Conservation (phyloP, 2,797 vertebrate species). For the Prunella strophiata region DNA sequence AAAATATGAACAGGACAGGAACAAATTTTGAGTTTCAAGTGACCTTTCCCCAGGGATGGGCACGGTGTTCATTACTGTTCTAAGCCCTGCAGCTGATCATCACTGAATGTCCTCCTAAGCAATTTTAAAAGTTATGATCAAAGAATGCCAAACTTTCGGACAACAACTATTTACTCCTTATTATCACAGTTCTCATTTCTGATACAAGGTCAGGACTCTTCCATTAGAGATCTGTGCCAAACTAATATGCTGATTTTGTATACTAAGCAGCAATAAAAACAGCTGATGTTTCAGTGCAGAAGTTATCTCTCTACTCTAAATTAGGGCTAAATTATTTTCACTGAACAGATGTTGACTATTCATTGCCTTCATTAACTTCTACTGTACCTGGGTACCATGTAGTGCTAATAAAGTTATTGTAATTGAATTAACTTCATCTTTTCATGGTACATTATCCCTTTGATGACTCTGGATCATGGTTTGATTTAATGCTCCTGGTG, state of each 20-base stretch:
- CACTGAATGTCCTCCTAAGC: not conserved
- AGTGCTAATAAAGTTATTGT: conserved; percentile 7
- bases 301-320: not conserved
- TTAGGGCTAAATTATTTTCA: not conserved
- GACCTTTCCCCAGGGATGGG: not conserved
- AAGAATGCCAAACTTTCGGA: not conserved
- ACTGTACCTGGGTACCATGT: not conserved
- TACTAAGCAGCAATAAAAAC: conserved; percentile 7
- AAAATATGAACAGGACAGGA: not conserved
- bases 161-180: not conserved
- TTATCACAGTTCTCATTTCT: not conserved
- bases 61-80: too few relatives aligned
- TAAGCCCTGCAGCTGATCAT: not conserved
- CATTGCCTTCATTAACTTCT: conserved; percentile 8
- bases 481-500: not conserved
- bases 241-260: not conserved
- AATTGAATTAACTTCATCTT: conserved; percentile 24
- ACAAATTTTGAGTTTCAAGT: not conserved
- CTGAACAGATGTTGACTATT: not conserved
- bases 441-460: conserved; percentile 7
- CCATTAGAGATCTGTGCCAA: not conserved
- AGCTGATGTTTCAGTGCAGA: not conserved
- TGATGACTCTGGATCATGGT: not conserved
- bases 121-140: not conserved
- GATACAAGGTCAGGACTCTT: not conserved